These are phyloP conservation scores for Hydropotes inermis DNA, from an alignment of 2,113 vertebrate genomes.

Conservation along the genomic window DNA sequence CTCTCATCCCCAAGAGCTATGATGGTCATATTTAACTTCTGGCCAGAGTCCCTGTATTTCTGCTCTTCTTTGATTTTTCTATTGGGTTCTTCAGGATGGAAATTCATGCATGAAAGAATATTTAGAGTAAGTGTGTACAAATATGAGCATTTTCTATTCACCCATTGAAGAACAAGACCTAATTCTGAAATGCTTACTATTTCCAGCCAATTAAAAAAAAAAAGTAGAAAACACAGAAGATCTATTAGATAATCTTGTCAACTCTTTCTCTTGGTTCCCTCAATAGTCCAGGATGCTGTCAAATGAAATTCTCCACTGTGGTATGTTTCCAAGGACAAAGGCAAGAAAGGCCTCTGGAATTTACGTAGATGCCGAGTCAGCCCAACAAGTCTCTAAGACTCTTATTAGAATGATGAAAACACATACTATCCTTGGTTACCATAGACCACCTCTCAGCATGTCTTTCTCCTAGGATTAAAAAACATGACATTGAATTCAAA, in stretches of 20 bases:
- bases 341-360: background rate
- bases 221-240: background rate
- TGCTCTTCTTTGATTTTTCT: background rate
- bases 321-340: slow-evolving; percentile 41
- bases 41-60: slow-evolving; percentile 15
- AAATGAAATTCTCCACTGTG: slow-evolving; percentile 4
- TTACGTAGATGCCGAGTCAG: background rate
- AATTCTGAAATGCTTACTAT: slow-evolving; percentile 10
- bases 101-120: background rate
- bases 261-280: background rate
- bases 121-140: slow-evolving; percentile 17
- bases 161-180: background rate
- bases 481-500: background rate
- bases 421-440: background rate
- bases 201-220: background rate
- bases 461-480: slow-evolving; percentile 27
- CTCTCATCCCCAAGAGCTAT: background rate
- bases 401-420: background rate
- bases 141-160: slow-evolving; percentile 16
- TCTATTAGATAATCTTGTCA: slow-evolving; percentile 31
- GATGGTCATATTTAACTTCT: slow-evolving; percentile 2
- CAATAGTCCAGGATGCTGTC: background rate
- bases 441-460: background rate
- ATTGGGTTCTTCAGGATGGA: background rate
- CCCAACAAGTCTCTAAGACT: background rate